Base-by-base conservation (phyloP, 2,113 vertebrate species). In the Ceyx melanurus region DNA sequence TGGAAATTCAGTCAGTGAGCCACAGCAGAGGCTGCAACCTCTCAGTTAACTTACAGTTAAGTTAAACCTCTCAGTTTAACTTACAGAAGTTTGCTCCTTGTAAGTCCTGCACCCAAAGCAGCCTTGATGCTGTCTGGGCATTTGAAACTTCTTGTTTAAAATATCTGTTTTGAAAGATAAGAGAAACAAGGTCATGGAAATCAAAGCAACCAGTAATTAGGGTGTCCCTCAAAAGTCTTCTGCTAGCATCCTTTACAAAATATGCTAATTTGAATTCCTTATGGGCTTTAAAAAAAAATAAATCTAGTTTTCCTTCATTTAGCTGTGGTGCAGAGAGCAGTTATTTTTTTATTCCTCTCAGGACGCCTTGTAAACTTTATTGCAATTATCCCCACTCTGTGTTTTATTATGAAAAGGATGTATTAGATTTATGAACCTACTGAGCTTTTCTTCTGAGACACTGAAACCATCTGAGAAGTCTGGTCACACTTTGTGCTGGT, bases 361-460 rank as follows among this genome's bases (percentile, higher is more conserved):
- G 67, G 81, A 62, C 1, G 5, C 42, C 89, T 66, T 92, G 50
- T 90, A 96, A 96, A 86, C 74, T 90, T 90, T 40, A 90, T 83
- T 86, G 79, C 77, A 84, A 89, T 96, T 92, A 94, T 81, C 92
- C 50, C 77, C 62, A 65, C 50, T 68, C 48, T 79, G 76, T 31
- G 35, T 87, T 95, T 92, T 92, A 76, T 90, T 86, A 86, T 76
- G 86, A 76, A 84, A 90, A 84, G 58, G 50, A 31, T 68, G 50
- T 74, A 82, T 93, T 93, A 76, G 77, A 93, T 94, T 90, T 93
- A 87, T 62, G 46, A 89, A 89, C 50, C 66, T 73, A 54, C 53
- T 50, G 61, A 86, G 89, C 50, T 66, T 86, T 90, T 82, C 73
- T 90, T 95, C n/a, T 40, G 48, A 75, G 73, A 82, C 48, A 51